These are phyloP conservation scores for Diceros bicornis DNA, from an alignment of 2,797 vertebrate species.

Conservation along the genomic window DNA sequence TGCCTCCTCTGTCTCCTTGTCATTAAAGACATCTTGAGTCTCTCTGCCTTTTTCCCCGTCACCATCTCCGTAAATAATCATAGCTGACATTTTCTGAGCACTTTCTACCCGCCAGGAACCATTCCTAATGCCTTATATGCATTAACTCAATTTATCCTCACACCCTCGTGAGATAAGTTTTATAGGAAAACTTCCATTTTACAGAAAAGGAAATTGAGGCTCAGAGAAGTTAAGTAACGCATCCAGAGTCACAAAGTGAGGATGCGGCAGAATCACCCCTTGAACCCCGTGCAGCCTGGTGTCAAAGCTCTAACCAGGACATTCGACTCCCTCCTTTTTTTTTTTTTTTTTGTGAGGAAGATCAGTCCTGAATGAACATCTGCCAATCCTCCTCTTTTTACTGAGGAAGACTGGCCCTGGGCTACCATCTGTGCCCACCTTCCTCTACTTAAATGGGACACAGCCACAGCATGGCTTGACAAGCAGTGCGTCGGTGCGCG, in stretches of 20 bases:
- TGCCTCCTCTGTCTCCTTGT: not conserved
- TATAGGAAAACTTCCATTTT: slow-evolving; percentile 31
- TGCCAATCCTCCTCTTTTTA: no score
- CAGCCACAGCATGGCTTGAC: no score
- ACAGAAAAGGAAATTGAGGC: slow-evolving; percentile 19
- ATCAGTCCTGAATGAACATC: no score
- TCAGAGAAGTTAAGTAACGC: slow-evolving; percentile 15
- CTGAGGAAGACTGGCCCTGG: no score
- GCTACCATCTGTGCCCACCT: no score
- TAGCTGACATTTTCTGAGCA: not conserved
- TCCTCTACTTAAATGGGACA: no score
- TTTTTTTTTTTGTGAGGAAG: no score
- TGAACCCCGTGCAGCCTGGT: not conserved
- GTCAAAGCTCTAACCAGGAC: not conserved
- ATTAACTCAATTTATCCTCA: not conserved
- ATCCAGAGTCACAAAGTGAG: not conserved
- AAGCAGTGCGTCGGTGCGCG: no score
- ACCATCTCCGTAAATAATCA: not conserved
- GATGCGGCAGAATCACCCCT: not conserved
- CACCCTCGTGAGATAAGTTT: not conserved
- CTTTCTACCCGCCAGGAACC: not conserved
- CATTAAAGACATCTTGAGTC: not conserved
- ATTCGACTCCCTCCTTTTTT: not conserved
- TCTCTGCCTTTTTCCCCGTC: not conserved
- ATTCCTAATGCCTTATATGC: not conserved